Conservation (phyloP, 2,888 invertebrate genomes). For the Phortica okadai region DNA sequence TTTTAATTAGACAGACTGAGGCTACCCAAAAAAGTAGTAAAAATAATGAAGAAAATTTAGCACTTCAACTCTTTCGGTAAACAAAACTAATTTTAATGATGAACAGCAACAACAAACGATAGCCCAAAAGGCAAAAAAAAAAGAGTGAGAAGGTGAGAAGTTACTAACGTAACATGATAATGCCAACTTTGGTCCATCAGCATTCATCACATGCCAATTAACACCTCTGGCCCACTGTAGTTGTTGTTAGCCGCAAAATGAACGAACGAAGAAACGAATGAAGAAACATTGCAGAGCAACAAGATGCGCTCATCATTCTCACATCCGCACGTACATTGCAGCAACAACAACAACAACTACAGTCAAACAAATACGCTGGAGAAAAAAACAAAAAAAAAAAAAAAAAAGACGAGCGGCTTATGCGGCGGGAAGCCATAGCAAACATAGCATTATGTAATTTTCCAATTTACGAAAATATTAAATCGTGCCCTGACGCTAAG, state of each 20-base stretch:
- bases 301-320: conserved; percentile 10
- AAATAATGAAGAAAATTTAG: neutral
- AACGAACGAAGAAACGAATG: neutral
- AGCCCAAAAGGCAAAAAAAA: neutral
- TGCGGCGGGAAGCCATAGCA: conserved; percentile 27
- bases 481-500: conserved; percentile 38
- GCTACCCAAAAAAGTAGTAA: neutral
- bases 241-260: neutral
- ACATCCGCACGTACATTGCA: conserved; percentile 2
- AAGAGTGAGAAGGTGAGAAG: neutral
- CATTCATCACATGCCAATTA: conserved; percentile 32
- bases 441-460: conserved; percentile 43
- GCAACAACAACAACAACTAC: conserved; percentile 3
- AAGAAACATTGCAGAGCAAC: neutral
- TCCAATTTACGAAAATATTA: conserved; percentile 45
- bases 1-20: conserved; percentile 4
- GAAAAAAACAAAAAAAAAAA: too few species aligned
- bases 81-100: neutral
- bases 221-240: conserved; percentile 23
- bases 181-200: conserved; percentile 18
- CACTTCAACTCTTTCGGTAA: conserved; percentile 5
- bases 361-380: conserved; percentile 17
- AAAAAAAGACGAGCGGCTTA: neutral
- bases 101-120: neutral
- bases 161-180: conserved; percentile 4